Conservation (phyloP, 2,113 vertebrate genomes). For the Brevimyrus niger region DNA sequence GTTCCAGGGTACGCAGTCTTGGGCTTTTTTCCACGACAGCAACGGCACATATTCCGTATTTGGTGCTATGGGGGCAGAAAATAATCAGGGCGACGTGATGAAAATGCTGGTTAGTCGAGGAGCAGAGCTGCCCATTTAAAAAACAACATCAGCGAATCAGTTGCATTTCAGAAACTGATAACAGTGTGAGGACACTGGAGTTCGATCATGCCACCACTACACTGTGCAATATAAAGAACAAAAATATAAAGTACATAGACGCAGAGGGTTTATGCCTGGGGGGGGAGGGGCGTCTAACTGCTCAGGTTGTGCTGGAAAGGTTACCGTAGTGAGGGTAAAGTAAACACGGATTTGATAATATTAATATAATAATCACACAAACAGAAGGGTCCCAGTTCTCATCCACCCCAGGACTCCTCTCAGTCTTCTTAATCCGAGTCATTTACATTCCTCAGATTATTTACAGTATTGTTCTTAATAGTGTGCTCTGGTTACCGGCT, state of each 20-base stretch:
- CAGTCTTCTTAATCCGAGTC: slow-evolving; percentile 49
- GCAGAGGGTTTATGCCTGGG: background rate
- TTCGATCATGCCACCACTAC: background rate
- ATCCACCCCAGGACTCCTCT: slow-evolving; percentile 31
- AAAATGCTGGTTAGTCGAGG: background rate
- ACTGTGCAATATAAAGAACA: background rate
- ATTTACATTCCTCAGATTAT: slow-evolving; percentile 61
- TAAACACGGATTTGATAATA: slow-evolving; percentile 33
- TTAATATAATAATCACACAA: slow-evolving; percentile 59
- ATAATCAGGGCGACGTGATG: background rate
- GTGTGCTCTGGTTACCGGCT: background rate
- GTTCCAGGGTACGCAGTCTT: slow-evolving; percentile 88
- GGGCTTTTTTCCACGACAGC: slow-evolving; percentile 84
- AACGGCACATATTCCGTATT: slow-evolving; percentile 75
- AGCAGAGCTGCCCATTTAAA: background rate
- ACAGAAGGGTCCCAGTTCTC: slow-evolving; percentile 50
- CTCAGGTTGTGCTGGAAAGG: background rate
- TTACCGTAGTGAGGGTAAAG: background rate
- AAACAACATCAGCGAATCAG: background rate
- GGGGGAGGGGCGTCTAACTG: background rate
- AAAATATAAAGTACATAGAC: background rate
- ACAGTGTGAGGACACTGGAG: background rate
- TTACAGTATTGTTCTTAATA: slow-evolving; percentile 30
- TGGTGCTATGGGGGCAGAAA: slow-evolving; percentile 57
- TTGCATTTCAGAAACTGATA: background rate